Conservation (phyloP, 2,888 invertebrate genomes). For the Drosophila tanythrix region DNA sequence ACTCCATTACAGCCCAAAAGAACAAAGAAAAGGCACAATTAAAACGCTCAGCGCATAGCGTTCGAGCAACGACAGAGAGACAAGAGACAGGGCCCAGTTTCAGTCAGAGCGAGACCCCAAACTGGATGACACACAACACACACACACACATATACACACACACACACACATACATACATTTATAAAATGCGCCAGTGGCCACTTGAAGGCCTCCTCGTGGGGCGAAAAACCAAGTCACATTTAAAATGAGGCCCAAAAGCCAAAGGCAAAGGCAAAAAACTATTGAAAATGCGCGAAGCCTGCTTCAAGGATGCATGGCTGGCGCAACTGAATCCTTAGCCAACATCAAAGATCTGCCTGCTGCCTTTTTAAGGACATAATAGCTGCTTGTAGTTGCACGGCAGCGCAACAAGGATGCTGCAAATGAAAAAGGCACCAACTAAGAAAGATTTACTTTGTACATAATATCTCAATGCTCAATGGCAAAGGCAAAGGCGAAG, state of each 20-base stretch:
- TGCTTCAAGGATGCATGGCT: slow-evolving; percentile 39
- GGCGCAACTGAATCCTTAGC: slow-evolving; percentile 31
- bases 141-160: not conserved
- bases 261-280: slow-evolving; percentile 21
- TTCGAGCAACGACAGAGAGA: not conserved
- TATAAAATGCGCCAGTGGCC: slow-evolving; percentile 41
- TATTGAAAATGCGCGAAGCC: slow-evolving; percentile 50
- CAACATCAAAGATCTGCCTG: slow-evolving; percentile 66
- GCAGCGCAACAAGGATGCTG: slow-evolving; percentile 39
- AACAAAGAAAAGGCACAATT: slow-evolving; percentile 81
- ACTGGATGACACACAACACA: slow-evolving; percentile 5
- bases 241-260: slow-evolving; percentile 24
- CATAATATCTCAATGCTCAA: slow-evolving; percentile 7
- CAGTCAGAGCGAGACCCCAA: slow-evolving; percentile 14
- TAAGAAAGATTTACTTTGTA: slow-evolving; percentile 13
- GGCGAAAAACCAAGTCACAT: slow-evolving; percentile 22
- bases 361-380: slow-evolving; percentile 62
- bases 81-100: slow-evolving; percentile 5
- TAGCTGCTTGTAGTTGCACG: slow-evolving; percentile 43
- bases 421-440: slow-evolving; percentile 5
- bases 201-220: slow-evolving; percentile 54
- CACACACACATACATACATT: not conserved
- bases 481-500: slow-evolving; percentile 2
- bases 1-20: slow-evolving; percentile 80
- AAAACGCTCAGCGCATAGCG: slow-evolving; percentile 58